Evolutionary conservation across 2,113 vertebrate species (phyloP).

Genomic region (Gyps fulvus): DNA sequence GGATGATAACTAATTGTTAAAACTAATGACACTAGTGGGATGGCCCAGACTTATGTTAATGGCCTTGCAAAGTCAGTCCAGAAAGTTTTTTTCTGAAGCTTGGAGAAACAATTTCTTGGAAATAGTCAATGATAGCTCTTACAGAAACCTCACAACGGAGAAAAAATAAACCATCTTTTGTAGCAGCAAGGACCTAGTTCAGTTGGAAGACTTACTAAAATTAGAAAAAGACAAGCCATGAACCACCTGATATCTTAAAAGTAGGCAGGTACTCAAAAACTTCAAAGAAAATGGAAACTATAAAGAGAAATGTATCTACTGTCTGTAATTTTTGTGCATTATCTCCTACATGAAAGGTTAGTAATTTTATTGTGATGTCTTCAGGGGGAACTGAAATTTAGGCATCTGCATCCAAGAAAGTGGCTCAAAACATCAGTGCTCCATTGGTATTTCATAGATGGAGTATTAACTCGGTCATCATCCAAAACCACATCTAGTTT

Average conservation of each 20-base stretch:
- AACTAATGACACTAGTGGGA: not conserved
- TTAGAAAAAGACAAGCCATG: not conserved
- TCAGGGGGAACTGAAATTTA: not conserved
- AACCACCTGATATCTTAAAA: not conserved
- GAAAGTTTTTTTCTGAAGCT: not conserved
- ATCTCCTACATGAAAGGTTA: not conserved
- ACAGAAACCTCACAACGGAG: not conserved
- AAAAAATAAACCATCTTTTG: not conserved
- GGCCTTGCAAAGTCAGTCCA: not conserved
- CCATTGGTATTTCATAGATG: not conserved
- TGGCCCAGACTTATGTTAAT: not conserved
- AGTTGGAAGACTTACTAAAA: not conserved
- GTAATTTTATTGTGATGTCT: not conserved
- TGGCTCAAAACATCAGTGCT: not conserved
- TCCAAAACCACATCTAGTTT: not conserved
- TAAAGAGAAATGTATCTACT: rapidly evolving
- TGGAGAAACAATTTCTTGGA: not conserved
- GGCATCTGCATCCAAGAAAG: not conserved
- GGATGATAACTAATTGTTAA: not conserved
- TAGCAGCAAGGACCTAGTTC: not conserved
- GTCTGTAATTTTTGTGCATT: not conserved
- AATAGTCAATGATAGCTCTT: not conserved
- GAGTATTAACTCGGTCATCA: not conserved
- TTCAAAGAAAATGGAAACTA: not conserved
- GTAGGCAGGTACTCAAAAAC: not conserved